phyloP scores from a whole-genome alignment of 2,888 invertebrate genomes.

The Diogma glabrata region DNA sequence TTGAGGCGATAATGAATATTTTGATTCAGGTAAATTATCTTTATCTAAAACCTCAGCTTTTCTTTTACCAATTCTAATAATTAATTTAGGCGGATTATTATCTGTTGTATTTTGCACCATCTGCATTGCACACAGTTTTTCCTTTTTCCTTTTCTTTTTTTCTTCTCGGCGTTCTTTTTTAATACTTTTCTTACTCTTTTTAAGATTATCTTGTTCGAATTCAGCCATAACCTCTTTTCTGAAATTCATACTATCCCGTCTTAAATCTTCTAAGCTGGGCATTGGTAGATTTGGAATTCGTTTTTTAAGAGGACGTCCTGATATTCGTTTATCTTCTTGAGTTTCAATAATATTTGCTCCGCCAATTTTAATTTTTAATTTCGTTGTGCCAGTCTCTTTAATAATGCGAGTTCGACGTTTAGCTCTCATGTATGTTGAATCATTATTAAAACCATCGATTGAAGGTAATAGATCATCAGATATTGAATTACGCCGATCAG shows the following conservation, averaged over 20 bases:
- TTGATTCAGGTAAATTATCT: constrained; percentile 13
- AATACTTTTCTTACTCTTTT: constrained; percentile 33
- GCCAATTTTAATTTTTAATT: constrained; percentile 68
- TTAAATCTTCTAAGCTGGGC: constrained; percentile 68
- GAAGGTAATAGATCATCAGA: constrained; percentile 5
- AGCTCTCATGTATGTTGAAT: constrained; percentile 1
- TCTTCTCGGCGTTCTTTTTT: constrained; percentile 25
- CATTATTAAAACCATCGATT: not conserved
- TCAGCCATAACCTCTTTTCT: constrained; percentile 74
- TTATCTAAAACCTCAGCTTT: constrained; percentile 28
- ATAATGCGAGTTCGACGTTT: constrained; percentile 31
- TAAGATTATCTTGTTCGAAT: constrained; percentile 49
- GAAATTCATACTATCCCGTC: constrained; percentile 78
- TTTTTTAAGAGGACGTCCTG: constrained; percentile 71
- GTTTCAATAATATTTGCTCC: constrained; percentile 34
- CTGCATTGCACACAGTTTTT: constrained; percentile 38
- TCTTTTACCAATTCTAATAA: constrained; percentile 50
- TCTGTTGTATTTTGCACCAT: constrained; percentile 23
- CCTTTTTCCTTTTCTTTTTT: constrained; percentile 43
- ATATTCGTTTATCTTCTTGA: constrained; percentile 38
- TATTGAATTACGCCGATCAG: constrained; percentile 31
- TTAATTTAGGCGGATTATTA: constrained; percentile 55
- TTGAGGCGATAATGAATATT: constrained; percentile 11
- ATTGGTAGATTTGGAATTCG: constrained; percentile 49
- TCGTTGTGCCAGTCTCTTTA: constrained; percentile 44